Conservation (phyloP, 1,140 invertebrate species). For the Hetaerina americana region DNA sequence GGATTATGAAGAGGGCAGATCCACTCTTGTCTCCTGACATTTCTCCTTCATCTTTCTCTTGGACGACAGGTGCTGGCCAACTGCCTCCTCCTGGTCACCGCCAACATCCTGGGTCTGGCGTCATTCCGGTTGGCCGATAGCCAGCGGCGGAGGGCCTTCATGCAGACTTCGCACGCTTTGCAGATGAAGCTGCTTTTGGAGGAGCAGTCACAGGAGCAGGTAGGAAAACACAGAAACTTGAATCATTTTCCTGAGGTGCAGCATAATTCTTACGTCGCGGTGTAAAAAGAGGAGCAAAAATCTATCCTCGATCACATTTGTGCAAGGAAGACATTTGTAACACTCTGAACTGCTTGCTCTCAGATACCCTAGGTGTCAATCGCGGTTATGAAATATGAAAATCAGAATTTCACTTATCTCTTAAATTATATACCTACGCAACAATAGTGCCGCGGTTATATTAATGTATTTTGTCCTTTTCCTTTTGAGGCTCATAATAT, state of each 20-base stretch:
- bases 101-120: constrained; percentile 55
- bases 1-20: no score
- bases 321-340: background rate
- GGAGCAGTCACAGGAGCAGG: constrained; percentile 83
- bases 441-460: no score
- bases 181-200: constrained; percentile 85
- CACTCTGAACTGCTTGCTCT: background rate
- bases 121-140: constrained; percentile 72
- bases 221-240: no score
- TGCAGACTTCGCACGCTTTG: constrained; percentile 81
- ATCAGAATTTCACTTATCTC: no score
- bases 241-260: background rate
- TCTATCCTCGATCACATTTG: background rate
- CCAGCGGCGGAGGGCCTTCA: constrained; percentile 74
- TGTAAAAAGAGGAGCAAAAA: background rate
- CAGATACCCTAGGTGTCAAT: background rate
- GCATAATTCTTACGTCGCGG: background rate
- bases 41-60: no score
- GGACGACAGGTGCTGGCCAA: constrained; percentile 59
- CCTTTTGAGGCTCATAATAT: no score
- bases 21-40: no score
- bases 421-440: no score
- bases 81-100: constrained; percentile 50
- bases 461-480: no score
- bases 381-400: background rate